Evolutionary conservation across 1,140 invertebrate genomes (phyloP), one percentile per base, ranked within the genome.

Genomic region (Drosophila pachea): DNA sequence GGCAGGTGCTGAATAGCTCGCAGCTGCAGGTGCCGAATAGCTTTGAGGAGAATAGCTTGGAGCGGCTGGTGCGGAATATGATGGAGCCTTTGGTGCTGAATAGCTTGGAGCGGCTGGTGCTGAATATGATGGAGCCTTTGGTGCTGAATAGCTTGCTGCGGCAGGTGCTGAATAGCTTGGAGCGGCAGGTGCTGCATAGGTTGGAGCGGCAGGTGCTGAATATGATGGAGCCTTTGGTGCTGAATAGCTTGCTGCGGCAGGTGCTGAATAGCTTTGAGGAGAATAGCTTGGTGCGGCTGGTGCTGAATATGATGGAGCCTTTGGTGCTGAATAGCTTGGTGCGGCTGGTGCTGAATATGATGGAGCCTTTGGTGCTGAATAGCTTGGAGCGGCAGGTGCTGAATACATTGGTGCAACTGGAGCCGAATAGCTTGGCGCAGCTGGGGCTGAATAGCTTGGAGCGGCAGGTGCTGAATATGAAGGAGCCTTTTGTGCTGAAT

Each of bases 101-200:
- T 66, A 66, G 0, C 33, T 35, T 8, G 48, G 50, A 29, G 56
- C 56, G 0, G 56, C 56, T 5, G 65, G 65, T 9, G 65, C 67
- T 6, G 67, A 69, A 11, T 60, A 66, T 0, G 31, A 33, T 5
- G 40, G 47, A 0, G 68, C 56, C 0, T 58, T 58, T 0, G 73
- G 47, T 8, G 73, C 62, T 22, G 64, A 63, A 43, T 72, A 72
- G 0, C 55, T 47, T 9, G 53, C 47, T 6, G 61, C 61, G 0
- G 55, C 38, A 0, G 68, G 63, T 0, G 72, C 71, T 40, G 70
- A 73, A 45, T 73, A 73, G 0, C 36, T 45, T 0, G 67, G 45
- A 9, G 67, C 52, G 0, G 63, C 45, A 8, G 74, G 74, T 2
- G 60, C 74, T 7, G 76, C 70, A 40, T 78, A 78, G 0, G 33